Evolutionary conservation across 2,888 invertebrate genomes (phyloP), one percentile per base, ranked within the genome.

Genomic region (Gastracanthus pulcherrimus): DNA sequence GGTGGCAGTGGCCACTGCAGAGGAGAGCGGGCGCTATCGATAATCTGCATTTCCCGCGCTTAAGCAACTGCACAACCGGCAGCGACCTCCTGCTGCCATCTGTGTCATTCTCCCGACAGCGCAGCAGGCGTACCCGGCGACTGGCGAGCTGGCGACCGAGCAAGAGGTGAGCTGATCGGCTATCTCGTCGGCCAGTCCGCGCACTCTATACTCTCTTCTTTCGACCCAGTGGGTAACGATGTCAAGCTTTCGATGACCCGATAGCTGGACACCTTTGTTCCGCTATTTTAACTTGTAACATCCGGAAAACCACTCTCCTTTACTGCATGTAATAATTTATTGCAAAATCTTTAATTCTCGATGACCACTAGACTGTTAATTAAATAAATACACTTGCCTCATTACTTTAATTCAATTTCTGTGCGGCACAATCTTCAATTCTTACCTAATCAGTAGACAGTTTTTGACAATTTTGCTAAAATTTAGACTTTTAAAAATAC

Each of bases 11-110:
- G 64, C 75, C 48, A 48, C n/a, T n/a, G 48, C n/a, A 55, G 55
- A 31, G 31, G 48, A 60, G 26, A 72, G 74, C 80, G 84, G 81
- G 79, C 83, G 80, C 80, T 82, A 84, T 84, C 82, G 84, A 85
- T 82, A 83, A 86, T 86, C 85, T 84, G 83, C 83, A 84, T 86
- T 85, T 85, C 83, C 83, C 81, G 82, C 83, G 82, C 72, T 81
- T 76, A 80, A 82, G 76, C 23, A 66, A 51, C 55, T 13, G 41
- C 41, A 16, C 41, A 26, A 55, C 55, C 55, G 55, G 55, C 13
- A 16, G 45, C 38, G 72, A 78, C 45, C 62, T 67, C 60, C 86
- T 87, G 85, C 88, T 86, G 89, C 89, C 89, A 89, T 89, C 89
- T 89, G 85, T 88, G 84, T 67, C 79, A 75, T 26, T 60, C 9